These are phyloP conservation scores for Oryzias sinensis DNA, from an alignment of 2,797 vertebrate genomes.

Conservation along the genomic window DNA sequence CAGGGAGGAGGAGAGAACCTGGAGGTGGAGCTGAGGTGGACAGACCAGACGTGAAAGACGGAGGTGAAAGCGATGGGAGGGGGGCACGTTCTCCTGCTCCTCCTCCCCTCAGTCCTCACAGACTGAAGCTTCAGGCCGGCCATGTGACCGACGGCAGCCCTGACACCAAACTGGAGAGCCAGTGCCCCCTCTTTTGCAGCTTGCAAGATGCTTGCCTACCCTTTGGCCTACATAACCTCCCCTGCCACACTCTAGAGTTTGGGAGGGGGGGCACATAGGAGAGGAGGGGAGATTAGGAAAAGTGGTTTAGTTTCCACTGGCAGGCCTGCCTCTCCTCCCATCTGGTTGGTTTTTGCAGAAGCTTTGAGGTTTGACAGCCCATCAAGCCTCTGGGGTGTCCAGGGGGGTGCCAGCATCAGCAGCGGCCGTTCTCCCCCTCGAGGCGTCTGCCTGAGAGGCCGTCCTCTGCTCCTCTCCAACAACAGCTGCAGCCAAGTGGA, in stretches of 20 bases:
- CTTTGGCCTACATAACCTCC: conserved; percentile 76
- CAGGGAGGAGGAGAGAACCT: conserved; percentile 20
- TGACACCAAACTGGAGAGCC: conserved; percentile 34
- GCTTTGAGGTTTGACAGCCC: conserved; percentile 64
- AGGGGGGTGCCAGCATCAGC: conserved; percentile 61
- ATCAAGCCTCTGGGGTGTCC: conserved; percentile 59
- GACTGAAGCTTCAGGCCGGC: conserved; percentile 30
- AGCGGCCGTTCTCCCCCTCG: conserved; percentile 43
- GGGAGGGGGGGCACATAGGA: neutral
- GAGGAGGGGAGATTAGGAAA: conserved; percentile 44
- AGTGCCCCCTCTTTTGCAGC: conserved; percentile 57
- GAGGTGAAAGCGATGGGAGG: too few relatives aligned
- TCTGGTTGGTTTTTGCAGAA: conserved; percentile 66
- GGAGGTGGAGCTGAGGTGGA: conserved; percentile 60
- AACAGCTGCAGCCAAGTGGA: conserved; percentile 9
- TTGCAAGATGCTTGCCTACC: conserved; percentile 69
- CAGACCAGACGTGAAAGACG: neutral
- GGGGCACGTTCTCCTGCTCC: conserved; percentile 1
- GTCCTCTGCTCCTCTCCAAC: conserved; percentile 24
- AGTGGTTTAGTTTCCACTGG: conserved; percentile 75
- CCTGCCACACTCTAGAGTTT: conserved; percentile 46
- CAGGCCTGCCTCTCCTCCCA: conserved; percentile 58
- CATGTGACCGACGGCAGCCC: conserved; percentile 50
- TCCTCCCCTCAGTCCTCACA: conserved; percentile 13
- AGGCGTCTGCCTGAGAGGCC: conserved; percentile 49